Evolutionary conservation across 2,113 vertebrate genomes (phyloP).

Genomic region (Gopherus flavomarginatus): DNA sequence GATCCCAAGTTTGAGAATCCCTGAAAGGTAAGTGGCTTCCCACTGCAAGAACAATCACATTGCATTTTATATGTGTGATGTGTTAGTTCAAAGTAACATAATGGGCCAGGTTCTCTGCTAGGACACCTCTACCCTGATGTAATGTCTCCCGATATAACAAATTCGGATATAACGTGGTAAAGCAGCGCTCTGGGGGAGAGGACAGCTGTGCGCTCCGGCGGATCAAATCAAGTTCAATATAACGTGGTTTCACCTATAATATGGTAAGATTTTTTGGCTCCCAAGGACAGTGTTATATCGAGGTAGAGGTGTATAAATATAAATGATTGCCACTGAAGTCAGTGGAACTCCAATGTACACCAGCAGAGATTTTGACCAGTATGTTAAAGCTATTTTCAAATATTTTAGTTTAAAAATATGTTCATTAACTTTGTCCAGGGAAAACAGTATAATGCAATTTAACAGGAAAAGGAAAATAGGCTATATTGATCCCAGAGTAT

Average conservation of each 20-base stretch:
- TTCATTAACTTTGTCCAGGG: not conserved
- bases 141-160: too few species aligned
- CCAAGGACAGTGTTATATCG: too few species aligned
- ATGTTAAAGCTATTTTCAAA: constrained; percentile 11
- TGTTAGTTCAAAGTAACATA: not conserved
- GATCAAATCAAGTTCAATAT: too few species aligned
- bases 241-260: too few species aligned
- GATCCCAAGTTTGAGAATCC: too few species aligned
- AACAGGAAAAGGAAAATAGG: constrained; percentile 32
- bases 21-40: not conserved
- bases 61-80: not conserved
- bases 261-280: too few species aligned
- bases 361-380: not conserved
- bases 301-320: not conserved
- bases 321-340: not conserved
- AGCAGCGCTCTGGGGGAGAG: too few species aligned
- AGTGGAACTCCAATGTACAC: not conserved
- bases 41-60: not conserved
- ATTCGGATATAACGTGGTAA: too few species aligned
- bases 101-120: not conserved
- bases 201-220: too few species aligned
- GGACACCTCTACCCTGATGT: not conserved
- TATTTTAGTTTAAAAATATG: not conserved
- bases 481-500: not conserved
- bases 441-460: constrained; percentile 28